Conservation (phyloP, 2,888 invertebrate species). For the Eurytoma adleriae region DNA sequence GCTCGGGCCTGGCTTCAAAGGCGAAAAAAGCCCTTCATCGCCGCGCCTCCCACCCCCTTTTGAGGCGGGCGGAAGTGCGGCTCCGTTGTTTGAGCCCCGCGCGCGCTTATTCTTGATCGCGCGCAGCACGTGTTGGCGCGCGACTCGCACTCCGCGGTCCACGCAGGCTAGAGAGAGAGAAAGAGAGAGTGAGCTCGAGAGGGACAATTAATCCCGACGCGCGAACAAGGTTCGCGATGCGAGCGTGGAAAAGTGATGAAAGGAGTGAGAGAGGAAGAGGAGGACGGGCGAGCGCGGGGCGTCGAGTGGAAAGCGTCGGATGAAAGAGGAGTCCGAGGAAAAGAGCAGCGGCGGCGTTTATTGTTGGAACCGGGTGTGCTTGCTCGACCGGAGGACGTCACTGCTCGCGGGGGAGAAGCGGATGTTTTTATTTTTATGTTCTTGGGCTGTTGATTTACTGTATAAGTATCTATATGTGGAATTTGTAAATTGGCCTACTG, state of each 20-base stretch:
- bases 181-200: not conserved
- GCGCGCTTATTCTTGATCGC: constrained; percentile 25
- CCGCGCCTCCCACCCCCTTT: not conserved
- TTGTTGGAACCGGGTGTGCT: not conserved
- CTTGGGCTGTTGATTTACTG: too few species aligned
- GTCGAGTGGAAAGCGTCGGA: constrained; percentile 4
- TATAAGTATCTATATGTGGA: too few species aligned
- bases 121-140: constrained; percentile 17
- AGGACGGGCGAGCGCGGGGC: not conserved
- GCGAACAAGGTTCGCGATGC: not conserved
- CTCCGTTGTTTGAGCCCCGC: not conserved
- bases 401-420: too few species aligned
- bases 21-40: constrained; percentile 20
- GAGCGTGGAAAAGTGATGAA: not conserved
- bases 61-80: not conserved
- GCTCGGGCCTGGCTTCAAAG: constrained; percentile 27
- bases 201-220: constrained; percentile 15
- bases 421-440: too few species aligned
- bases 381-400: not conserved
- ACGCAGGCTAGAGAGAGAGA: not conserved
- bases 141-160: too few species aligned
- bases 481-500: too few species aligned
- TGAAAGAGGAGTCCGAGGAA: not conserved
- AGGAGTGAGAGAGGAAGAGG: not conserved
- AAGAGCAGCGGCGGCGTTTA: not conserved